phyloP scores from a whole-genome alignment of 2,797 vertebrate species.

The Podargus strigoides region DNA sequence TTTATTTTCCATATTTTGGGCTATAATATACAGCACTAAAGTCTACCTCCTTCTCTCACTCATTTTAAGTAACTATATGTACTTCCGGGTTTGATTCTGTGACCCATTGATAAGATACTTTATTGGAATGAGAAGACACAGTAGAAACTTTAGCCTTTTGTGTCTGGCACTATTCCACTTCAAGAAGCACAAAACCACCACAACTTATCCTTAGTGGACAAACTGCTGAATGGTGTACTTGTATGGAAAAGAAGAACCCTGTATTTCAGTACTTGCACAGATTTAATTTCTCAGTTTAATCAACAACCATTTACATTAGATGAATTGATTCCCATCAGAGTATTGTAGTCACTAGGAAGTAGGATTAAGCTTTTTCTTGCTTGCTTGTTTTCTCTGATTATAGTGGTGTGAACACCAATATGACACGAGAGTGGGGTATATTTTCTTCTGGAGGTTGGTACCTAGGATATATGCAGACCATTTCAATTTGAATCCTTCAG shows the following conservation, averaged over 20 bases:
- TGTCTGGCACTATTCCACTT: neutral
- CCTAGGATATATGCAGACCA: neutral
- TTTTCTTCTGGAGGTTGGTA: neutral
- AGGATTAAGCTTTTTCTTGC: neutral
- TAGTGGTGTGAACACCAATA: neutral
- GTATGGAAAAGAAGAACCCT: neutral
- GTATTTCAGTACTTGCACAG: neutral
- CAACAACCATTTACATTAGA: neutral
- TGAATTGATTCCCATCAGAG: neutral
- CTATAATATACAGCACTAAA: neutral
- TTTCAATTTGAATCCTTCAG: neutral
- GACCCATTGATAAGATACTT: neutral
- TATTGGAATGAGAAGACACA: neutral
- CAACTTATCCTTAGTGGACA: neutral
- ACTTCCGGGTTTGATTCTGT: neutral
- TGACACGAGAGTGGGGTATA: neutral
- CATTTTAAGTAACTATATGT: neutral
- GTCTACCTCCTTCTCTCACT: neutral
- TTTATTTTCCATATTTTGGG: neutral
- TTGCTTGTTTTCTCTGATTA: neutral
- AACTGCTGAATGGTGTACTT: no score
- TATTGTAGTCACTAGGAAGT: neutral
- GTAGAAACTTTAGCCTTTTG: neutral
- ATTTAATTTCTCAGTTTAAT: neutral
- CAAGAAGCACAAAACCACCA: neutral